Evolutionary conservation across 2,888 invertebrate genomes (phyloP).

Genomic region (Clusia tigrina): DNA sequence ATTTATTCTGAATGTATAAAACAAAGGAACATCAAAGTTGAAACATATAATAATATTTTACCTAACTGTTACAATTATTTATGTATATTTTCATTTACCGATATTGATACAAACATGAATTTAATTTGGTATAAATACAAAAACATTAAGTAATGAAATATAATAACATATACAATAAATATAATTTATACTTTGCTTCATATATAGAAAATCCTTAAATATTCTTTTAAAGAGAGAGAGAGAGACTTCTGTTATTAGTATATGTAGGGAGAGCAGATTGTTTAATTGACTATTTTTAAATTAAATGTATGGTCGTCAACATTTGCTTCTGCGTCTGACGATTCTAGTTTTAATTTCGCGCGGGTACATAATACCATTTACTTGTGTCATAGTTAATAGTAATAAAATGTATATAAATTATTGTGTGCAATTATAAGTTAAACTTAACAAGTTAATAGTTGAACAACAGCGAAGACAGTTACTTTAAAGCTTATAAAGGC

Average conservation of each 20-base stretch:
- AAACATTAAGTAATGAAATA: neutral
- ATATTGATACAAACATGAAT: conserved; percentile 40
- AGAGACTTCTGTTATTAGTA: conserved; percentile 8
- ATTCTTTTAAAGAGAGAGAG: conserved; percentile 12
- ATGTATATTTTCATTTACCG: conserved; percentile 37
- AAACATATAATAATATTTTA: neutral
- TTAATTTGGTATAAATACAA: conserved; percentile 5
- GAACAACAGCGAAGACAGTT: conserved; percentile 62
- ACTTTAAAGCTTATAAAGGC: conserved; percentile 67
- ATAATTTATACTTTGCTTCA: conserved; percentile 11
- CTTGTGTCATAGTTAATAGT: conserved; percentile 43
- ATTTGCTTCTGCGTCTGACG: conserved; percentile 43
- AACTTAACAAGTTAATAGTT: conserved; percentile 56
- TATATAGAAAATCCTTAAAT: conserved; percentile 8
- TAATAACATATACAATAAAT: neutral
- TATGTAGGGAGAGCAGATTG: conserved; percentile 12
- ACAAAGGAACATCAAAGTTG: conserved; percentile 19
- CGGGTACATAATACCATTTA: conserved; percentile 1
- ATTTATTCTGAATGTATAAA: conserved; percentile 16
- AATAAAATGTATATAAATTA: conserved; percentile 46
- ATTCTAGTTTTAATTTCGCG: conserved; percentile 37
- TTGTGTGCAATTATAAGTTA: conserved; percentile 54
- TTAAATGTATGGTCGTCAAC: neutral
- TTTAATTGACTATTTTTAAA: neutral
- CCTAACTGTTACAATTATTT: conserved; percentile 10